Conservation (phyloP, 2,888 invertebrate species). For the Polydrusus pterygomalis region DNA sequence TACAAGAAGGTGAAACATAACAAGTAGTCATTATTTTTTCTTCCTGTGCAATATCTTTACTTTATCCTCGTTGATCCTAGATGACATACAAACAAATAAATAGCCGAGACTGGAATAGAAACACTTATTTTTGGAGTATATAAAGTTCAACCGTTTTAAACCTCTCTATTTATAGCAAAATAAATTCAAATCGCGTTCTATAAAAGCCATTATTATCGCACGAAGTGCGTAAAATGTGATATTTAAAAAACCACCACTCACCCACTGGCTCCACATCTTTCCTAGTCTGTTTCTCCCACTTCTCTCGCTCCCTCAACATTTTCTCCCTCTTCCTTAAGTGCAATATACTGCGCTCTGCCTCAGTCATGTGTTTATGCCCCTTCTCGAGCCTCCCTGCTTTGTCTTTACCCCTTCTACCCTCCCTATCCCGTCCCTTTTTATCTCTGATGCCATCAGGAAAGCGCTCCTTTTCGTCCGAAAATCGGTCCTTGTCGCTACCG, state of each 20-base stretch:
- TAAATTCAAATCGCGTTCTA: no score
- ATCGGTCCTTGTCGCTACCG: constrained; percentile 43
- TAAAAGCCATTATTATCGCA: no score
- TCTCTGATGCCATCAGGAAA: constrained; percentile 40
- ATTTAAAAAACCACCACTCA: constrained; percentile 4
- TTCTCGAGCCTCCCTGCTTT: constrained; percentile 62
- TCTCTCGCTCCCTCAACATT: constrained; percentile 66
- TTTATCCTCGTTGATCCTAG: no score
- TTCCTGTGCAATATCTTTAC: no score
- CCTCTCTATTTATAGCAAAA: no score
- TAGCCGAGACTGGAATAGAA: no score
- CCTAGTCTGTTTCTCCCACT: constrained; percentile 67
- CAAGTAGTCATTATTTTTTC: no score
- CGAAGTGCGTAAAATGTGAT: no score
- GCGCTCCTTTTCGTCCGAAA: constrained; percentile 51
- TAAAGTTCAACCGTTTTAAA: no score
- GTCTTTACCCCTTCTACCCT: constrained; percentile 30
- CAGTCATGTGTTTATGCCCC: constrained; percentile 70
- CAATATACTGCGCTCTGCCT: constrained; percentile 71
- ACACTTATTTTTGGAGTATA: no score
- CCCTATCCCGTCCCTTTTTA: constrained; percentile 38
- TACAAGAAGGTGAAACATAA: no score
- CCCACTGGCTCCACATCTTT: constrained; percentile 60
- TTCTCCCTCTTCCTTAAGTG: constrained; percentile 69
- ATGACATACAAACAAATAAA: no score